These are phyloP conservation scores for Ramphastos sulfuratus DNA, from an alignment of 2,113 vertebrate species.

Conservation along the genomic window DNA sequence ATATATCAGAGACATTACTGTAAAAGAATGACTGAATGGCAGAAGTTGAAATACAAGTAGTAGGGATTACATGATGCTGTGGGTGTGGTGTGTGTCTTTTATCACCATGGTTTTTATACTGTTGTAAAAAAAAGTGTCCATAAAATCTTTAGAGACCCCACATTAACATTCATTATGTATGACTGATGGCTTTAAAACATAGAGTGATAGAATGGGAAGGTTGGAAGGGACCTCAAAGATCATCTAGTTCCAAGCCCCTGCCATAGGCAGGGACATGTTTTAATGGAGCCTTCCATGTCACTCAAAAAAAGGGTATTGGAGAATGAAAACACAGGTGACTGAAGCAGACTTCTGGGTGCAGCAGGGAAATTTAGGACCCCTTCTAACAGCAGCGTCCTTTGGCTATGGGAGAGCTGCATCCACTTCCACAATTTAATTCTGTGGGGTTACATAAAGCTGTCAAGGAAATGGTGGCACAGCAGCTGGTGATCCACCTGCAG, in stretches of 20 bases:
- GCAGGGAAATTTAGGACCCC: background rate
- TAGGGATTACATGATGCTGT: background rate
- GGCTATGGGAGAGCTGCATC: background rate
- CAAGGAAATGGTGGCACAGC: background rate
- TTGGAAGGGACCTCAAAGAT: too few species aligned
- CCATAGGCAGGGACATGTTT: too few species aligned
- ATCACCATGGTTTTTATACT: background rate
- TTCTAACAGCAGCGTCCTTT: background rate
- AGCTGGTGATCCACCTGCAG: background rate
- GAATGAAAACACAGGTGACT: background rate
- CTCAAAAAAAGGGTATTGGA: background rate
- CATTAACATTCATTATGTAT: background rate
- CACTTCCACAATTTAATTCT: background rate
- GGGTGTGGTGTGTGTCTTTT: background rate
- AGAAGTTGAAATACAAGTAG: slow-evolving; percentile 19
- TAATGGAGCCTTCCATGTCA: background rate
- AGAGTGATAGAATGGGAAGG: too few species aligned
- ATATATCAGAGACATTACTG: background rate
- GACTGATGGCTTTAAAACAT: background rate
- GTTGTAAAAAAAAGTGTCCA: background rate
- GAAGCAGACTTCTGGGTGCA: background rate
- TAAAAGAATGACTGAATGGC: background rate
- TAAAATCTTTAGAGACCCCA: background rate
- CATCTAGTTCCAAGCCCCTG: too few species aligned
- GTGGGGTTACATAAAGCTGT: background rate